Percentiles rank a stretch among this genome's conserved stretches.
These are phyloP conservation scores for Bambusicola thoracicus DNA, from an alignment of 2,113 vertebrate species.

Conservation along the genomic window DNA sequence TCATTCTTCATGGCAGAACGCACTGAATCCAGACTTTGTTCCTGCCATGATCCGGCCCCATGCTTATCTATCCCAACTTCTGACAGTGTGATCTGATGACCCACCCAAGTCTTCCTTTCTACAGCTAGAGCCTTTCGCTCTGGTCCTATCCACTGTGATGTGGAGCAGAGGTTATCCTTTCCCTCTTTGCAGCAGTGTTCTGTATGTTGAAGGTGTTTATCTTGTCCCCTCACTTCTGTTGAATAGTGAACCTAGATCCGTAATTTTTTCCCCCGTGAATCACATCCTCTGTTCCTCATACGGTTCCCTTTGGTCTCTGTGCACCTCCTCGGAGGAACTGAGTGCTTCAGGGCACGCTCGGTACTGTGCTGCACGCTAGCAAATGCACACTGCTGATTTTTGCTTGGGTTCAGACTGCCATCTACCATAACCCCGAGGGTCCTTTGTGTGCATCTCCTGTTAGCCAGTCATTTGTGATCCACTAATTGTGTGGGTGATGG, in stretches of 20 bases:
- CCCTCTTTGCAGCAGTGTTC: background rate
- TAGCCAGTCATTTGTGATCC: background rate
- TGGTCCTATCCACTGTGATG: background rate
- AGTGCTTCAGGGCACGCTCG: background rate
- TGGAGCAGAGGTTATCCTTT: background rate
- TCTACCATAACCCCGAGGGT: background rate
- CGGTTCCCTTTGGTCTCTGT: background rate
- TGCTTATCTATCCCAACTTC: background rate
- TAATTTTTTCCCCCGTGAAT: accelerated
- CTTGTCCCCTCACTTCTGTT: background rate
- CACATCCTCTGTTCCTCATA: accelerated
- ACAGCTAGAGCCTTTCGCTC: no score
- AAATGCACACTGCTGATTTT: accelerated
- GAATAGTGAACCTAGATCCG: accelerated
- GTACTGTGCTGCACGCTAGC: background rate
- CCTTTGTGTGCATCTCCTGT: background rate
- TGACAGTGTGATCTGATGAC: no score
- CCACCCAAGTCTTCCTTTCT: background rate
- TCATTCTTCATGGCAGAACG: background rate
- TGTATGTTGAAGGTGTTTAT: accelerated
- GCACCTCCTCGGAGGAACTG: accelerated
- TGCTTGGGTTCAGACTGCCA: background rate
- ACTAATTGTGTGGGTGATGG: background rate
- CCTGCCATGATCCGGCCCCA: accelerated
- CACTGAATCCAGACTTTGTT: background rate